Evolutionary conservation across 2,113 vertebrate genomes (phyloP).

Genomic region (Larimichthys polyactis): DNA sequence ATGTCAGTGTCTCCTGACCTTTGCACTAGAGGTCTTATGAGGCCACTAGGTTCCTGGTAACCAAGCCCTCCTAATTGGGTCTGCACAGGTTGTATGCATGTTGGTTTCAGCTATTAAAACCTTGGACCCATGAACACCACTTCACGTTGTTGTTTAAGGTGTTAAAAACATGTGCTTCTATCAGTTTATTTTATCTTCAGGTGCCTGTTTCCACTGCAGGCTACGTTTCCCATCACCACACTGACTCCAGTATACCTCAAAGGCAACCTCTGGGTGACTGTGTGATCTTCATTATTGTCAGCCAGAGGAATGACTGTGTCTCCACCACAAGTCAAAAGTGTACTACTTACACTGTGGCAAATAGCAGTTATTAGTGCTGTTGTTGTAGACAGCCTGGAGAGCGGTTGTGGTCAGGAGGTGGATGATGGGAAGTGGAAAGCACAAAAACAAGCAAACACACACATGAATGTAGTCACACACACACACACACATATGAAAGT

Average conservation of each 20-base stretch:
- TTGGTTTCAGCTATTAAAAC: too few species aligned
- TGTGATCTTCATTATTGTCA: slow-evolving; percentile 10
- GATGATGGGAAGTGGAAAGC: slow-evolving; percentile 1
- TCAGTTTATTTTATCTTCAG: background rate
- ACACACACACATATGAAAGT: background rate
- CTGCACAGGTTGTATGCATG: too few species aligned
- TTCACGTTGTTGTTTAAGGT: background rate
- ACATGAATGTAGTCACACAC: background rate
- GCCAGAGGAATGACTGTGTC: slow-evolving; percentile 29
- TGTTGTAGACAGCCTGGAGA: slow-evolving; percentile 25
- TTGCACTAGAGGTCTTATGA: too few species aligned
- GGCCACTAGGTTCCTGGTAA: too few species aligned
- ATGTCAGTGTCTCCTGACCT: too few species aligned
- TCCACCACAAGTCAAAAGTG: slow-evolving; percentile 10
- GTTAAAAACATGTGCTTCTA: background rate
- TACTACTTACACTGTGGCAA: slow-evolving; percentile 10
- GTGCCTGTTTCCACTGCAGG: background rate
- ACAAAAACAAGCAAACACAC: slow-evolving; percentile 14
- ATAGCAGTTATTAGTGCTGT: slow-evolving; percentile 38
- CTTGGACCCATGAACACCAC: too few species aligned
- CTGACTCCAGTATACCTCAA: background rate
- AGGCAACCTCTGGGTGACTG: background rate
- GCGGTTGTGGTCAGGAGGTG: slow-evolving; percentile 23
- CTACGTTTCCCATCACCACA: background rate
- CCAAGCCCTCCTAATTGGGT: too few species aligned